Percentiles rank a stretch among this genome's conserved stretches.
phyloP scores from a whole-genome alignment of 2,888 invertebrate species.

The Leptinotarsa peninsularis region DNA sequence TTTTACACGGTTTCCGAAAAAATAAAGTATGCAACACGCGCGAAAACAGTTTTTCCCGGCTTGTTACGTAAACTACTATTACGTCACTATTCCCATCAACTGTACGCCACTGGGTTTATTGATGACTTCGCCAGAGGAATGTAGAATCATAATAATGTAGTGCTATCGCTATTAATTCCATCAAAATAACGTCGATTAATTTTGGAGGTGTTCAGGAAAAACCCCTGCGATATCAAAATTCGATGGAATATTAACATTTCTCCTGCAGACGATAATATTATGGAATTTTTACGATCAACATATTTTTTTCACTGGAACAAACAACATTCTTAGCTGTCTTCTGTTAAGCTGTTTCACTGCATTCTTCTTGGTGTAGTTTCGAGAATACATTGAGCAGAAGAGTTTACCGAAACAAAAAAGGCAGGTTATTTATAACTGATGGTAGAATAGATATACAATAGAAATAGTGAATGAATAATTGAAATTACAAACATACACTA shows the following conservation, averaged over 20 bases:
- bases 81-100: not conserved
- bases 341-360: not conserved
- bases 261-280: not conserved
- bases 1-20: too few species aligned
- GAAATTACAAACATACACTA: too few species aligned
- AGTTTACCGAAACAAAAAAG: too few species aligned
- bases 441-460: too few species aligned
- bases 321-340: slow-evolving; percentile 3
- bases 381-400: not conserved
- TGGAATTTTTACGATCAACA: slow-evolving; percentile 7
- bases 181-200: slow-evolving; percentile 11
- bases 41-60: too few species aligned
- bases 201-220: slow-evolving; percentile 28
- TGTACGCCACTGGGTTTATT: slow-evolving; percentile 22
- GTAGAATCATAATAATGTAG: slow-evolving; percentile 26
- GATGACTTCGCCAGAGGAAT: slow-evolving; percentile 21
- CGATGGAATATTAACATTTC: not conserved
- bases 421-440: too few species aligned
- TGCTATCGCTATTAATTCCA: slow-evolving; percentile 15
- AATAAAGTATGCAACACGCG: too few species aligned
- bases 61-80: not conserved
- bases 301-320: not conserved
- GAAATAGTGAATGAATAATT: too few species aligned
- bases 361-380: not conserved
- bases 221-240: slow-evolving; percentile 13